Conservation (phyloP, 2,113 vertebrate genomes). For the Capreolus pygargus region DNA sequence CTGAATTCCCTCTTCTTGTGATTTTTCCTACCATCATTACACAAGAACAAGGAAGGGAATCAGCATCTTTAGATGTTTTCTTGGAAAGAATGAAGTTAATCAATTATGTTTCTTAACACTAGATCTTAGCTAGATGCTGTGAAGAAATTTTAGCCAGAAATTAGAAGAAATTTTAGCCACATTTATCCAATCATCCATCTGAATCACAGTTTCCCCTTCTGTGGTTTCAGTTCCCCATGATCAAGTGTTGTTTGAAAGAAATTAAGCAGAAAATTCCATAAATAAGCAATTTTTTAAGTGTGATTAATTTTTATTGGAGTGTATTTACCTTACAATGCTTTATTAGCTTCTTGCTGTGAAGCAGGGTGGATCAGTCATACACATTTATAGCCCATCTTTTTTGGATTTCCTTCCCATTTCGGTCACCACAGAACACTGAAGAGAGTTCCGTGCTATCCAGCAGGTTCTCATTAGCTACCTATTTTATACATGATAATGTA, state of each 20-base stretch:
- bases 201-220: background rate
- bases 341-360: background rate
- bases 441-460: background rate
- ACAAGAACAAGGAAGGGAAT: background rate
- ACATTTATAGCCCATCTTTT: background rate
- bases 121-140: background rate
- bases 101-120: background rate
- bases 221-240: background rate
- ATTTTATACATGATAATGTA: background rate
- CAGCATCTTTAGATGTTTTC: background rate
- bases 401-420: background rate
- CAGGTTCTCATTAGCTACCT: background rate
- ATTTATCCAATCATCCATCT: background rate
- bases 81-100: background rate
- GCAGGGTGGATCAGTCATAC: background rate
- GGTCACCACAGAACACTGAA: background rate
- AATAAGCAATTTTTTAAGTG: background rate
- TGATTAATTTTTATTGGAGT: background rate
- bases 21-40: background rate
- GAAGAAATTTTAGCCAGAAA: background rate
- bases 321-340: background rate
- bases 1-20: background rate
- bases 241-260: background rate
- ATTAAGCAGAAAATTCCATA: background rate
- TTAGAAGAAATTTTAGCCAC: background rate